Conservation (phyloP, 2,888 invertebrate species). For the Gari tellinella region DNA sequence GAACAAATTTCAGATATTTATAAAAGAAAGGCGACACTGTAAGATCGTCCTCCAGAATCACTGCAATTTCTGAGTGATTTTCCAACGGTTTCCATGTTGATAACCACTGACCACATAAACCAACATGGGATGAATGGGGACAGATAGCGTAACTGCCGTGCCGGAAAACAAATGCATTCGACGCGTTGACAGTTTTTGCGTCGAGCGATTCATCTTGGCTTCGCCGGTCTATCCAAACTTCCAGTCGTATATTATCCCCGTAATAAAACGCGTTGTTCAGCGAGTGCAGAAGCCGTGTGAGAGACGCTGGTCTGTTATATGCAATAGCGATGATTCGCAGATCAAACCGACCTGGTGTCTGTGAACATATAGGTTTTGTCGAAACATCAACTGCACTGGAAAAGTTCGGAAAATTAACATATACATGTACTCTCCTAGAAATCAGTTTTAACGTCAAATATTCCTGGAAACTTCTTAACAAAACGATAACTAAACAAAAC, state of each 20-base stretch:
- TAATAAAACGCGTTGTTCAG: slow-evolving; percentile 10
- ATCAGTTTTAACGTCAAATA: too few relatives aligned
- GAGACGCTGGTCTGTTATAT: slow-evolving; percentile 10
- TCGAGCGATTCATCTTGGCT: not conserved
- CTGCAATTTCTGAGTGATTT: slow-evolving; percentile 34
- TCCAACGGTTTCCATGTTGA: slow-evolving; percentile 24
- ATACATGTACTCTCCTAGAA: too few relatives aligned
- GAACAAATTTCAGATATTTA: slow-evolving; percentile 42
- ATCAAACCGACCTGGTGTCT: not conserved
- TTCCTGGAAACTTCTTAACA: too few relatives aligned
- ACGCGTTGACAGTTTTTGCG: not conserved
- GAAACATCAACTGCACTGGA: too few relatives aligned
- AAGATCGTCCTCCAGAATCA: slow-evolving; percentile 51
- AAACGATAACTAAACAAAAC: too few relatives aligned
- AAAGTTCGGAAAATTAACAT: too few relatives aligned
- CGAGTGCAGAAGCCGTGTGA: not conserved
- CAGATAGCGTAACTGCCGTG: slow-evolving; percentile 52
- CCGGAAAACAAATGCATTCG: slow-evolving; percentile 24
- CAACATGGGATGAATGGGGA: slow-evolving; percentile 2
- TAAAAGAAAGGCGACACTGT: slow-evolving; percentile 52
- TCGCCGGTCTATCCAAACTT: slow-evolving; percentile 7
- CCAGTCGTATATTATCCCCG: not conserved
- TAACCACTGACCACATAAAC: slow-evolving; percentile 11
- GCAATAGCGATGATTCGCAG: slow-evolving; percentile 7
- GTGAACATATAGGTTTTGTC: too few relatives aligned